Conservation (phyloP, 2,888 invertebrate species). For the Lapara coniferarum region DNA sequence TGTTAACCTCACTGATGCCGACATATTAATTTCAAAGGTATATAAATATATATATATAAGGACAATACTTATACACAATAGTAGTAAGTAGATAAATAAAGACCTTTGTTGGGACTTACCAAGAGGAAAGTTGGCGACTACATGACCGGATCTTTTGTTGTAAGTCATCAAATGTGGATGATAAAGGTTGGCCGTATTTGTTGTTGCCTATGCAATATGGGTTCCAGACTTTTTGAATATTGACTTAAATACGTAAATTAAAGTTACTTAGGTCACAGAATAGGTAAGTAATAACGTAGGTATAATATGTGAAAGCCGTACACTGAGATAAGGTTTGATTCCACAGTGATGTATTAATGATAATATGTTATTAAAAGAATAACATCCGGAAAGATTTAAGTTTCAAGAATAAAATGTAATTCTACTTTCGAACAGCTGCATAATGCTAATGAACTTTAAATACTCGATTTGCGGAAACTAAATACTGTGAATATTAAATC, state of each 20-base stretch:
- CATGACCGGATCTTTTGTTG: conserved; percentile 68
- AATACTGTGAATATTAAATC: conserved; percentile 8
- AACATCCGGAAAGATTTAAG: background rate
- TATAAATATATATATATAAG: too few relatives aligned
- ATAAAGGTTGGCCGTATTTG: conserved; percentile 67
- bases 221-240: background rate
- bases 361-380: background rate
- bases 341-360: background rate
- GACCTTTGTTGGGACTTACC: conserved; percentile 58
- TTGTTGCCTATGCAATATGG: conserved; percentile 46
- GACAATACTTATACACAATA: too few relatives aligned
- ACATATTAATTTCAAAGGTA: conserved; percentile 49
- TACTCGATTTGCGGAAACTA: background rate
- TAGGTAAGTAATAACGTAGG: too few relatives aligned
- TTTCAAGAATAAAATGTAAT: background rate
- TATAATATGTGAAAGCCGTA: too few relatives aligned
- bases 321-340: background rate
- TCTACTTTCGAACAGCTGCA: background rate
- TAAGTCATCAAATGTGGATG: conserved; percentile 72
- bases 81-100: conserved; percentile 47
- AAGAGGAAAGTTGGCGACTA: conserved; percentile 57
- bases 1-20: conserved; percentile 39
- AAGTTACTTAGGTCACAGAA: too few relatives aligned
- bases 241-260: background rate
- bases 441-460: background rate